These are phyloP conservation scores for Calliopsis andreniformis DNA, from an alignment of 1,140 invertebrate genomes.

Conservation along the genomic window DNA sequence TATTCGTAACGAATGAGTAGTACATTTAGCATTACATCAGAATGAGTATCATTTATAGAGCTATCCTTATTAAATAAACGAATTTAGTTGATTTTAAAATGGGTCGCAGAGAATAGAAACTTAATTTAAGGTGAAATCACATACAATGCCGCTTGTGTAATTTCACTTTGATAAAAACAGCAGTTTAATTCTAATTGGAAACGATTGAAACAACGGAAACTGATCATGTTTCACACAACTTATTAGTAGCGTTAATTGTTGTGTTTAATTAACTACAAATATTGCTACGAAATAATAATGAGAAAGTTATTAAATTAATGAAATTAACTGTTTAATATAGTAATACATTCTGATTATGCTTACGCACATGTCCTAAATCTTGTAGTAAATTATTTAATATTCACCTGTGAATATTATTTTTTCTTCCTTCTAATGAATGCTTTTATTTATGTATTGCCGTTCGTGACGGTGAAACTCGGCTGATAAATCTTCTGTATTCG, in stretches of 20 bases:
- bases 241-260: slow-evolving; percentile 48
- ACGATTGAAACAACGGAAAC: not conserved
- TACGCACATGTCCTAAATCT: slow-evolving; percentile 63
- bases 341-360: slow-evolving; percentile 61
- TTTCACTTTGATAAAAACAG: too few relatives aligned
- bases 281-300: slow-evolving; percentile 44
- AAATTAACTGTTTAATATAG: slow-evolving; percentile 72
- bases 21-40: not conserved
- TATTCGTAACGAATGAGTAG: not conserved
- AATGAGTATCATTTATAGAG: too few relatives aligned
- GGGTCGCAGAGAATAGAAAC: slow-evolving; percentile 33
- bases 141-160: too few relatives aligned
- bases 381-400: slow-evolving; percentile 69
- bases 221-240: slow-evolving; percentile 29
- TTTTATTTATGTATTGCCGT: slow-evolving; percentile 7
- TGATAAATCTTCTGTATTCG: slow-evolving; percentile 37
- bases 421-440: too few relatives aligned
- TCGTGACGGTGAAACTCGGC: not conserved
- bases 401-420: too few relatives aligned
- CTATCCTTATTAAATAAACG: not conserved
- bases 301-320: slow-evolving; percentile 63
- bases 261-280: slow-evolving; percentile 48
- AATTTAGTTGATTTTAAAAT: not conserved
- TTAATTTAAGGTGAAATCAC: slow-evolving; percentile 8
- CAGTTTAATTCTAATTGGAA: too few relatives aligned